Percentiles rank a stretch among this genome's conserved stretches.
Evolutionary conservation across 2,113 vertebrate genomes (phyloP).

Genomic region (Hippolais icterina): DNA sequence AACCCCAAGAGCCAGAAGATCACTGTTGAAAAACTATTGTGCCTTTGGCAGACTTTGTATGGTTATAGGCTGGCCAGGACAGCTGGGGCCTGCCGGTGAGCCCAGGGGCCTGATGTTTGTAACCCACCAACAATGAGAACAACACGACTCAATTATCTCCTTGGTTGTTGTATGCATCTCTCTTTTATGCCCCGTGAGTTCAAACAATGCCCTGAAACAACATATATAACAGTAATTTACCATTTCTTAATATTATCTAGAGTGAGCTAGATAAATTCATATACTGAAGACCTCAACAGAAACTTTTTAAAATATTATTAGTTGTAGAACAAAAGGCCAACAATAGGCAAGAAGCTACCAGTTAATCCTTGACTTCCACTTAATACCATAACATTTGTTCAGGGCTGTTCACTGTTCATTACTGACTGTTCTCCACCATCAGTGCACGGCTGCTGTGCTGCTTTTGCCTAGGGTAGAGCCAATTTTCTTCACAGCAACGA

Average conservation of each 20-base stretch:
- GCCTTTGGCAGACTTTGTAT: not conserved
- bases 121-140: not conserved
- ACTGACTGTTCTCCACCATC: not conserved
- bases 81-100: not conserved
- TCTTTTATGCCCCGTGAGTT: not conserved
- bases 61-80: not conserved
- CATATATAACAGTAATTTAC: not conserved
- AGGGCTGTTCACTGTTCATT: not conserved
- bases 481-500: not conserved
- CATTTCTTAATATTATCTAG: not conserved
- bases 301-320: not conserved
- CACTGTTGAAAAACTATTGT: fast-evolving
- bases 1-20: fast-evolving
- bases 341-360: not conserved
- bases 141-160: not conserved
- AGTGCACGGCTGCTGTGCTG: fast-evolving
- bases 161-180: too few relatives aligned
- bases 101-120: not conserved
- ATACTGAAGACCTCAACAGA: not conserved
- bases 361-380: not conserved
- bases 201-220: not conserved
- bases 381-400: not conserved
- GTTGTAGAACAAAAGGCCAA: not conserved
- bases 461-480: not conserved
- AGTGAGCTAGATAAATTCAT: not conserved